Evolutionary conservation across 2,797 vertebrate genomes (phyloP).

Genomic region (Cirrhinus molitorella): DNA sequence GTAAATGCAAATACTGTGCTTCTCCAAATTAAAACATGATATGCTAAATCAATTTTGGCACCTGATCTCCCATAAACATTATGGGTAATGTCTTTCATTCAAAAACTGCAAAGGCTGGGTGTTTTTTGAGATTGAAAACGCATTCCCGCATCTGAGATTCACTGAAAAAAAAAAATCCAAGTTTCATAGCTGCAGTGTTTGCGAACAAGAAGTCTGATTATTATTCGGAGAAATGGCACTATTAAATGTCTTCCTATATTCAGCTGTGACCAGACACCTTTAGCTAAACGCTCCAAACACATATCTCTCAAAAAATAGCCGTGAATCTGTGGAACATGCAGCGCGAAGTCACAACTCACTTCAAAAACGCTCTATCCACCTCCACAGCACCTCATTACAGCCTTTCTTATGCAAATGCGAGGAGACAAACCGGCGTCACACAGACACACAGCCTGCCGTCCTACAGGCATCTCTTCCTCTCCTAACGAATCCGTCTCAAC

Average conservation of each 20-base stretch:
- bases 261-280: constrained; percentile 47
- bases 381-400: constrained; percentile 55
- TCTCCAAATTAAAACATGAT: neutral
- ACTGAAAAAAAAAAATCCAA: neutral
- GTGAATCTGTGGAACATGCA: constrained; percentile 42
- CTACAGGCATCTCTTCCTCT: constrained; percentile 52
- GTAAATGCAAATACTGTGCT: neutral
- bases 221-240: constrained; percentile 31
- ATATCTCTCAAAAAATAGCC: constrained; percentile 56
- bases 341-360: constrained; percentile 40
- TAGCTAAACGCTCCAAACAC: constrained; percentile 60
- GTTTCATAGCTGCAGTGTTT: constrained; percentile 26
- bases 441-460: constrained; percentile 39
- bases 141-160: neutral
- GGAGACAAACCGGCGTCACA: constrained; percentile 43
- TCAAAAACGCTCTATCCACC: constrained; percentile 50
- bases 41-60: neutral
- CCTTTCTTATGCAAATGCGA: constrained; percentile 59
- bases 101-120: neutral
- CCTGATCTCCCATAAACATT: neutral
- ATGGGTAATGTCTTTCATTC: neutral
- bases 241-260: constrained; percentile 47
- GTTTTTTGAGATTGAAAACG: neutral
- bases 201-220: constrained; percentile 34
- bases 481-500: constrained; percentile 47